Evolutionary conservation across 2,888 invertebrate genomes (phyloP), one percentile per base, ranked within the genome.

Genomic region (Eremobia ochroleuca): DNA sequence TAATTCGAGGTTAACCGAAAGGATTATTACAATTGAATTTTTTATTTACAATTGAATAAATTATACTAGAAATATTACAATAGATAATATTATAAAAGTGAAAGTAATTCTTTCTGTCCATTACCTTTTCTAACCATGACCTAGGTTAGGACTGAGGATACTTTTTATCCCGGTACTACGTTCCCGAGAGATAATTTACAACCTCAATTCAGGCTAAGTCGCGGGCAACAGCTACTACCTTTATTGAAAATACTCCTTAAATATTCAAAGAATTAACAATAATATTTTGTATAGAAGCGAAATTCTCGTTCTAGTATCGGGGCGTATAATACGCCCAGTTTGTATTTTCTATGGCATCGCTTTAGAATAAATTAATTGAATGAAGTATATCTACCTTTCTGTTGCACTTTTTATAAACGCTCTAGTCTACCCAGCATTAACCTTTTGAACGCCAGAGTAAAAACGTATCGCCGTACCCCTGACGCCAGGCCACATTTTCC

Each of bases 371-470:
- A 71, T 55, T 21, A n/a, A 40, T 31, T 68, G 6, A 40, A 46
- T 61, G 49, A 28, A 34, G 9, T 55, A 28, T 28, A 18, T 25
- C 49, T 25, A n/a, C 1, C 8, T 9, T 49, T 58, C 28, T 65
- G 46, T 43, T 49, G 65, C 65, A 72, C 64, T 25, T 40, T 64
- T 18, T n/a, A n/a, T n/a, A n/a, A n/a, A n/a, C n/a, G n/a, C n/a
- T n/a, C n/a, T n/a, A n/a, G n/a, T n/a, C n/a, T n/a, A n/a, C n/a
- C n/a, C n/a, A n/a, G n/a, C n/a, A n/a, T n/a, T n/a, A n/a, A n/a
- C n/a, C n/a, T n/a, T n/a, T n/a, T n/a, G n/a, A n/a, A n/a, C n/a
- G n/a, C n/a, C n/a, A n/a, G n/a, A n/a, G n/a, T n/a, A n/a, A n/a
- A n/a, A n/a, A n/a, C n/a, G n/a, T n/a, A n/a, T n/a, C n/a, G n/a